Percentiles rank a stretch among this genome's conserved stretches.
Conservation (phyloP, 2,113 vertebrate species). For the Fulica atra region DNA sequence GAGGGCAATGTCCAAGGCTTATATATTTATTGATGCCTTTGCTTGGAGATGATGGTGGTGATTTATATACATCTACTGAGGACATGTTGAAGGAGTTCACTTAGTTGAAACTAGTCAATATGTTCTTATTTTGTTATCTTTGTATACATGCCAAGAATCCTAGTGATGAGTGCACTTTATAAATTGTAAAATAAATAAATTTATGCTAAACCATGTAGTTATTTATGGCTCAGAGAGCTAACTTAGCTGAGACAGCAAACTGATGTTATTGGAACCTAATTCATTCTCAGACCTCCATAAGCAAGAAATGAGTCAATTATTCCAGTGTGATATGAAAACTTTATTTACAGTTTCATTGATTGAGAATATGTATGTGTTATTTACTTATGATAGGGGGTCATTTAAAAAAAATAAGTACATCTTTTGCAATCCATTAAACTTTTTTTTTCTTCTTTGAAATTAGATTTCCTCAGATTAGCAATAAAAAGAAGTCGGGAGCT, state of each 20-base stretch:
- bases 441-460: not conserved
- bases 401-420: not conserved
- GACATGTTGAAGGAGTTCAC: slow-evolving; percentile 11
- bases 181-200: slow-evolving; percentile 57
- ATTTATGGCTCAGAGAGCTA: slow-evolving; percentile 37
- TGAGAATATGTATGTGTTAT: slow-evolving; percentile 23
- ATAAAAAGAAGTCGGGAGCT: not conserved
- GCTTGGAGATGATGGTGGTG: not conserved
- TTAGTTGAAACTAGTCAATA: slow-evolving; percentile 32
- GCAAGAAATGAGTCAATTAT: slow-evolving; percentile 48
- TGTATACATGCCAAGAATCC: slow-evolving; percentile 15
- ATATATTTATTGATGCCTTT: slow-evolving; percentile 1
- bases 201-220: slow-evolving; percentile 55
- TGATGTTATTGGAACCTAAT: slow-evolving; percentile 48
- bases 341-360: slow-evolving; percentile 52
- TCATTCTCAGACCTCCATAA: slow-evolving; percentile 52
- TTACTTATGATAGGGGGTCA: slow-evolving; percentile 21
- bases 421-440: not conserved
- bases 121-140: slow-evolving; percentile 39
- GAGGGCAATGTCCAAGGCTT: not conserved
- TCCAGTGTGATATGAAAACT: slow-evolving; percentile 36
- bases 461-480: not conserved
- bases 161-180: slow-evolving; percentile 26
- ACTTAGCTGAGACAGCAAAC: slow-evolving; percentile 65
- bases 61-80: slow-evolving; percentile 28